Base-by-base conservation (phyloP, 2,113 vertebrate genomes). In the Gavialis gangeticus region DNA sequence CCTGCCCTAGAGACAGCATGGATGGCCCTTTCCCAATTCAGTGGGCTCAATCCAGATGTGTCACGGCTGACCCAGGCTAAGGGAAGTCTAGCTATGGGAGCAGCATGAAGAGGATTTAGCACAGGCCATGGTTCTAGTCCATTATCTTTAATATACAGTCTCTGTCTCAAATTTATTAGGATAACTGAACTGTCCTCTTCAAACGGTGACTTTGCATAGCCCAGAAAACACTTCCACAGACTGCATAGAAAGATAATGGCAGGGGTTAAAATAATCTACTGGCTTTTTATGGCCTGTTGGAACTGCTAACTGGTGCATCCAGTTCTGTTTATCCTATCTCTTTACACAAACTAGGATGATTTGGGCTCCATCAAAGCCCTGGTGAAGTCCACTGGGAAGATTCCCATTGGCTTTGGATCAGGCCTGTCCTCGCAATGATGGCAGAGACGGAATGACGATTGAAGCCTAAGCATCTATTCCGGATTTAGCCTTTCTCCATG, bases 401-500 rank as follows among this genome's bases (percentile, higher is more conserved):
- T 46, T 80, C 59, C 58, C 28, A 76, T 28, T 37, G 37, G 59
- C 27, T 80, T 27, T 80, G 59, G 34, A 63, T 54, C 59, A 46
- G 24, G 13, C 21, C 59, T 57, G 56, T 34, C 75, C 87, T 37
- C 54, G 2, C 1, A 27, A 22, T 16, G 75, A 87, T 58, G 59
- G 63, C 83, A 93, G 59, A 37, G 28, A 18, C 6, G 25, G 66
- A 64, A 46, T 46, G 46, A 46, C 7, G 6, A 2, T 60, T 24
- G 22, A 34, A 76, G 27, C 10, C 14, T 71, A 30, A 63, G 14
- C 56, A 82, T 75, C 75, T 75, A 22, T 9, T 54, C 75, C 22
- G 11, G 13, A 14, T 54, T 67, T 0, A 0, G 63, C 15, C 37
- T 67, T 63, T 66, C 21, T 18, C 25, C 55, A 57, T 12, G 18